These are phyloP conservation scores for Vanessa tameamea DNA, from an alignment of 1,140 invertebrate species.

Conservation along the genomic window DNA sequence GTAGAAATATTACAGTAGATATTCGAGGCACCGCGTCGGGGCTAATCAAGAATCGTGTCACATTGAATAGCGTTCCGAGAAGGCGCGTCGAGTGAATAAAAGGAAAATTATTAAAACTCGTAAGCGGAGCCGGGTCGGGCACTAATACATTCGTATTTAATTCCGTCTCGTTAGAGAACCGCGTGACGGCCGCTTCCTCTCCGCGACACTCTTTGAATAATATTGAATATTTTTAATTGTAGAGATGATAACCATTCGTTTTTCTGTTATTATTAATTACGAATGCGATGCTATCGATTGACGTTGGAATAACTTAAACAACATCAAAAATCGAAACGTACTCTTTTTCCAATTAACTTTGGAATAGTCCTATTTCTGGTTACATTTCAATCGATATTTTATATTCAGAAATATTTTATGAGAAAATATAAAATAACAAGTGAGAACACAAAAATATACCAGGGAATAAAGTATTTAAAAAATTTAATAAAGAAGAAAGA, in stretches of 20 bases:
- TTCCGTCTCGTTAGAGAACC: conserved; percentile 66
- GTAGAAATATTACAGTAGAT: conserved; percentile 51
- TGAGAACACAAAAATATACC: no score
- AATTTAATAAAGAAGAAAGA: no score
- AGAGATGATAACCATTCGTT: conserved; percentile 2
- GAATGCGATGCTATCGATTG: neutral
- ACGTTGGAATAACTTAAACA: neutral
- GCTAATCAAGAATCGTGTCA: conserved; percentile 68
- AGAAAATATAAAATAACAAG: no score
- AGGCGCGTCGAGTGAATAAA: conserved; percentile 66
- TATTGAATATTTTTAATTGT: conserved; percentile 46
- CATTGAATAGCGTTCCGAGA: conserved; percentile 60
- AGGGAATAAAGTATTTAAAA: no score
- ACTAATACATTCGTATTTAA: conserved; percentile 73
- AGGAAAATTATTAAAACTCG: conserved; percentile 66
- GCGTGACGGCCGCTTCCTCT: conserved; percentile 69
- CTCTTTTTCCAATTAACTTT: no score
- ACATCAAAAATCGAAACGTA: no score
- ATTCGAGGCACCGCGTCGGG: conserved; percentile 51
- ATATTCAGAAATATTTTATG: no score
- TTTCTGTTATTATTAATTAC: neutral
- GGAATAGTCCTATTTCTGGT: no score
- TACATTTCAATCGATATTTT: no score
- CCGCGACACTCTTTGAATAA: conserved; percentile 64
- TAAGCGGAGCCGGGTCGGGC: conserved; percentile 55